Percentiles rank a stretch among this genome's conserved stretches.
These are phyloP conservation scores for Chaetodon trifasciatus DNA, from an alignment of 2,797 vertebrate genomes.

Conservation along the genomic window DNA sequence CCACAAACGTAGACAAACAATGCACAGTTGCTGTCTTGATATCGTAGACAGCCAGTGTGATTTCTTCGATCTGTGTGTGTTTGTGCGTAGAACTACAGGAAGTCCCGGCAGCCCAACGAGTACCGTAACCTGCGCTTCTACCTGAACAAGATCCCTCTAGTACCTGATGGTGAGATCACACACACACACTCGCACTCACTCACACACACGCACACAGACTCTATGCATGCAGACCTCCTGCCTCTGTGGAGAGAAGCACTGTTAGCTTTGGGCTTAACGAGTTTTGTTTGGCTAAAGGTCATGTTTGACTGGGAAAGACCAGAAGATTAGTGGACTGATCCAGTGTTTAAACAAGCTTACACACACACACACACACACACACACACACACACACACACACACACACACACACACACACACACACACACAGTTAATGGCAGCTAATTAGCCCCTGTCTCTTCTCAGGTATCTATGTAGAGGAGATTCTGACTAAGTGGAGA, in stretches of 20 bases:
- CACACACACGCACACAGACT: conserved; percentile 18
- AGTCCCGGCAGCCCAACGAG: conserved; percentile 92
- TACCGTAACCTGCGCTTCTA: conserved; percentile 97
- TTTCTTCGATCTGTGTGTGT: conserved; percentile 31
- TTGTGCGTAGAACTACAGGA: conserved; percentile 92
- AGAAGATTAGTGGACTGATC: conserved; percentile 66
- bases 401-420: conserved; percentile 14
- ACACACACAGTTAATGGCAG: not conserved
- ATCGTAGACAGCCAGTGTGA: conserved; percentile 4
- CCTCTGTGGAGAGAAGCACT: conserved; percentile 11
- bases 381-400: conserved; percentile 9
- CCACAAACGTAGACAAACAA: not conserved
- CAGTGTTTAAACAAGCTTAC: conserved; percentile 60
- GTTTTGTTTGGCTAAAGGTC: conserved; percentile 69
- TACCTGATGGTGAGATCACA: conserved; percentile 92
- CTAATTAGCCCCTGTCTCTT: conserved; percentile 53
- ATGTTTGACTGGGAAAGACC: conserved; percentile 67
- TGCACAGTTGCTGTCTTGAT: not conserved
- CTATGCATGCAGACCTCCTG: not conserved
- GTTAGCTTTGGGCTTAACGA: conserved; percentile 49
- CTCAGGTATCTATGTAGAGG: conserved; percentile 96
- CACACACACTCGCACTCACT: conserved; percentile 13
- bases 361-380: conserved; percentile 23
- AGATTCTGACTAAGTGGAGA: conserved; percentile 97
- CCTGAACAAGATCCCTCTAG: conserved; percentile 97